Evolutionary conservation across 2,888 invertebrate genomes (phyloP).

Genomic region (Caenorhabditis sinica): DNA sequence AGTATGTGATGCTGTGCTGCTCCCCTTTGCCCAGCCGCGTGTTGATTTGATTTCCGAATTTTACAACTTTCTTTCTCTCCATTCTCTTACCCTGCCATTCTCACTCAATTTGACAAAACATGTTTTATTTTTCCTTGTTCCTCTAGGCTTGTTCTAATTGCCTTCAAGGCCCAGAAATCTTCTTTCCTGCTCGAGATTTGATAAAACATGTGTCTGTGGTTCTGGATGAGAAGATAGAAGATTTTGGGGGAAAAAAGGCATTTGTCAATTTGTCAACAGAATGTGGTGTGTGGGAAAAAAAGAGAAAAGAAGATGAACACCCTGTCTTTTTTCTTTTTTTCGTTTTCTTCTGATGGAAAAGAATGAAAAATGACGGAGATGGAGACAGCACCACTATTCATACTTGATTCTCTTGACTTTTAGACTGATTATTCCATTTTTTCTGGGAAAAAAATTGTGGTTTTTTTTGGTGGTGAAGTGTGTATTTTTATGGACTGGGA

Average conservation of each 20-base stretch:
- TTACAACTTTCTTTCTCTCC: slow-evolving; percentile 6
- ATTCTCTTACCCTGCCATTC: slow-evolving; percentile 12
- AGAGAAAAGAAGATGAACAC: slow-evolving; percentile 30
- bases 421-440: neutral
- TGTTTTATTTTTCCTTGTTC: neutral
- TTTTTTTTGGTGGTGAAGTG: neutral
- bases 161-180: neutral
- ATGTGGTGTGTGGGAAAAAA: neutral
- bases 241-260: slow-evolving; percentile 14
- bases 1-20: neutral
- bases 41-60: slow-evolving; percentile 45
- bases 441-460: neutral
- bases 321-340: neutral
- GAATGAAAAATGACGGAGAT: slow-evolving; percentile 28
- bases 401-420: slow-evolving; percentile 50
- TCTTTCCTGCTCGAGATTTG: slow-evolving; percentile 40
- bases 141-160: slow-evolving; percentile 22
- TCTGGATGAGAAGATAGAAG: neutral
- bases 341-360: slow-evolving; percentile 9
- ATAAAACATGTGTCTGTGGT: slow-evolving; percentile 46
- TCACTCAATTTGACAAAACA: neutral
- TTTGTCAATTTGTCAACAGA: slow-evolving; percentile 57
- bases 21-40: slow-evolving; percentile 40
- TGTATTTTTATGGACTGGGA: too few species aligned
- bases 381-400: slow-evolving; percentile 11